Evolutionary conservation across 2,113 vertebrate genomes (phyloP).

Genomic region (Vidua macroura): DNA sequence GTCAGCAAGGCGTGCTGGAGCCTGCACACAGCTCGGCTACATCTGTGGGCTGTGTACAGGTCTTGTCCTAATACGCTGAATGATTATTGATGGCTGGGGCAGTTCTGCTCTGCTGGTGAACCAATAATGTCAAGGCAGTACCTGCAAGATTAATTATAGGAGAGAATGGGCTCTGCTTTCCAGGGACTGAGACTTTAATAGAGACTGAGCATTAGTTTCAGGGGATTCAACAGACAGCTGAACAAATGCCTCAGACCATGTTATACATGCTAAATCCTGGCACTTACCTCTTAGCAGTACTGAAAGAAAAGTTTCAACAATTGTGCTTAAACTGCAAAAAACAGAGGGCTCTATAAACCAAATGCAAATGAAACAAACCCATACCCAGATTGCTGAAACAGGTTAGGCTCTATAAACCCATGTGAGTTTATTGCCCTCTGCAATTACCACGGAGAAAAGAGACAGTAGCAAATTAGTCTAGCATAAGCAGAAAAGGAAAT

Average conservation of each 20-base stretch:
- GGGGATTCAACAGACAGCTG: slow-evolving; percentile 76
- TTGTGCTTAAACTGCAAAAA: slow-evolving; percentile 38
- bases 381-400: slow-evolving; percentile 1
- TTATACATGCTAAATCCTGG: slow-evolving; percentile 67
- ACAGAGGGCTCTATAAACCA: background rate
- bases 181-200: slow-evolving; percentile 77
- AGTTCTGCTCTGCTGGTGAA: slow-evolving; percentile 85
- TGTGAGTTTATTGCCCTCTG: background rate
- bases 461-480: background rate
- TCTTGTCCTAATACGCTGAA: slow-evolving; percentile 76
- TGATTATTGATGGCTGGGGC: slow-evolving; percentile 83
- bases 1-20: slow-evolving; percentile 31
- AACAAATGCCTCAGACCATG: slow-evolving; percentile 72
- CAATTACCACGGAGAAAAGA: background rate
- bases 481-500: background rate
- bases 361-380: background rate
- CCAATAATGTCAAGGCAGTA: slow-evolving; percentile 84
- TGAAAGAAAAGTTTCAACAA: slow-evolving; percentile 57
- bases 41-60: slow-evolving; percentile 62
- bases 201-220: slow-evolving; percentile 80
- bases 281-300: slow-evolving; percentile 31
- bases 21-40: slow-evolving; percentile 30
- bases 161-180: slow-evolving; percentile 76
- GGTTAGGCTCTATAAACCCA: background rate
- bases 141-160: slow-evolving; percentile 85